phyloP scores from a whole-genome alignment of 2,888 invertebrate genomes.

The Cephus pulcher region DNA sequence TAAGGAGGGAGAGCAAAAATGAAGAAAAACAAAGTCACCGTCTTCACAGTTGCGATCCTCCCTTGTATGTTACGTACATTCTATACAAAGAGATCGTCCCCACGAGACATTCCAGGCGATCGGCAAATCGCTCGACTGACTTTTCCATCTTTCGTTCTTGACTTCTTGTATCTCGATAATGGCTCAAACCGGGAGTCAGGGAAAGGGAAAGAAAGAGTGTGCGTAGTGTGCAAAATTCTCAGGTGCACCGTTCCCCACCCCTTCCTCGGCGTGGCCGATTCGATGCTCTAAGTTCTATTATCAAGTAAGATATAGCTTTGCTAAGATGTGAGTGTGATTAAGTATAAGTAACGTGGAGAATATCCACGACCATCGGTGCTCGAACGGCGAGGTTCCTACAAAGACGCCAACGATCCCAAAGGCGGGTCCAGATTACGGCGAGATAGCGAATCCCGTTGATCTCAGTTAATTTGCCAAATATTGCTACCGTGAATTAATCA shows the following conservation, averaged over 20 bases:
- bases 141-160: not conserved
- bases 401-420: not conserved
- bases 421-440: not conserved
- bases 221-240: not conserved
- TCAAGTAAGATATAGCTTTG: slow-evolving; percentile 16
- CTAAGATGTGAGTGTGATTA: slow-evolving; percentile 23
- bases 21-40: not conserved
- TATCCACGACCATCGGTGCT: not conserved
- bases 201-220: not conserved
- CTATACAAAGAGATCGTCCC: not conserved
- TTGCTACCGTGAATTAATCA: not conserved
- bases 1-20: not conserved
- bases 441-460: not conserved
- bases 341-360: slow-evolving; percentile 2
- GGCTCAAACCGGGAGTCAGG: not conserved
- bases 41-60: not conserved
- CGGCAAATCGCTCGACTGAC: not conserved
- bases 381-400: not conserved
- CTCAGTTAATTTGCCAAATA: not conserved
- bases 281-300: not conserved
- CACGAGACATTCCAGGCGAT: not conserved
- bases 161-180: not conserved
- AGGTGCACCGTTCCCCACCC: not conserved
- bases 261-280: not conserved
- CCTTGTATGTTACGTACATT: not conserved